A percentile compares a stretch with the other conserved stretches of the same genome.
Evolutionary conservation across 2,113 vertebrate genomes (phyloP).

Genomic region (Neotoma lepida): DNA sequence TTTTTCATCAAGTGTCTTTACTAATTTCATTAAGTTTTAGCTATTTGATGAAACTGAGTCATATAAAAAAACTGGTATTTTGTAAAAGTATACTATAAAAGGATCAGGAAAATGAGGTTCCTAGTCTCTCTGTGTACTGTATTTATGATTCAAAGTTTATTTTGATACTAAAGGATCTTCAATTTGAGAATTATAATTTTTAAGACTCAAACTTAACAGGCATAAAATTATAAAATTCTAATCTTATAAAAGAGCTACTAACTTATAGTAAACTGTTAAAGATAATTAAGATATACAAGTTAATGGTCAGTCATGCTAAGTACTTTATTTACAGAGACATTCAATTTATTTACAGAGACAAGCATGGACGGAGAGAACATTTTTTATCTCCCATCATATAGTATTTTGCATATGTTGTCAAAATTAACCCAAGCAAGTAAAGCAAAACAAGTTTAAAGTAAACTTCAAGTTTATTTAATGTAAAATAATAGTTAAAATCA

Average conservation of each 20-base stretch:
- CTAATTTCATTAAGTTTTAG: neutral
- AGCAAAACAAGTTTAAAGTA: neutral
- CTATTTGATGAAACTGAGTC: neutral
- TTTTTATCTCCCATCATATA: neutral
- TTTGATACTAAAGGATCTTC: neutral
- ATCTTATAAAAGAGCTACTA: neutral
- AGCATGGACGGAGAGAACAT: neutral
- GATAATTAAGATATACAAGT: neutral
- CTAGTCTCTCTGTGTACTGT: neutral
- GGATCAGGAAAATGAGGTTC: neutral
- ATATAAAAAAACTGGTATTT: neutral
- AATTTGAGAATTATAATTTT: neutral
- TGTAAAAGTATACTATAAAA: neutral
- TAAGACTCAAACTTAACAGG: neutral
- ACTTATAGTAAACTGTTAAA: neutral
- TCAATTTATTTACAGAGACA: neutral
- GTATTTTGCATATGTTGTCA: neutral
- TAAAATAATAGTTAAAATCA: neutral
- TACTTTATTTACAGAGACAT: neutral
- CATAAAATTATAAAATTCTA: neutral
- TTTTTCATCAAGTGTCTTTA: neutral
- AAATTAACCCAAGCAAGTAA: neutral
- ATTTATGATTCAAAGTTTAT: neutral
- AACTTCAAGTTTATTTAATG: neutral
- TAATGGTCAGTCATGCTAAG: neutral